Evolutionary conservation across 2,888 invertebrate species (phyloP).

Genomic region (Sericinus montela): DNA sequence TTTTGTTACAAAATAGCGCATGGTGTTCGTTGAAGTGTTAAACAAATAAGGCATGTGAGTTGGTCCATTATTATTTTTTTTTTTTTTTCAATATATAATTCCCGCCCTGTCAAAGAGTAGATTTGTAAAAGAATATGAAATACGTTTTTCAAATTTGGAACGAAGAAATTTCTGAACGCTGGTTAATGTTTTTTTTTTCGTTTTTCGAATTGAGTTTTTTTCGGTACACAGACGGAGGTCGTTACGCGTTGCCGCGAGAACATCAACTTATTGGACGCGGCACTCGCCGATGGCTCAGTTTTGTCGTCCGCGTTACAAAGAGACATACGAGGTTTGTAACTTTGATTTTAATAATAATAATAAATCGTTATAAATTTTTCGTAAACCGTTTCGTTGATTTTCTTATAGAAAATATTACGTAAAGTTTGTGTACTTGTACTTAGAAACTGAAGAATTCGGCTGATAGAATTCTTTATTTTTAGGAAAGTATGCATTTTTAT

Average conservation of each 20-base stretch:
- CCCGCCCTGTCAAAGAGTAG: too few relatives aligned
- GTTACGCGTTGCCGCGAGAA: constrained; percentile 92
- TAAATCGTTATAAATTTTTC: not conserved
- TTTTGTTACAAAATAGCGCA: constrained; percentile 4
- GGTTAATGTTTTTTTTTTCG: constrained; percentile 24
- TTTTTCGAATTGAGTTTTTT: constrained; percentile 43
- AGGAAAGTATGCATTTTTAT: too few relatives aligned
- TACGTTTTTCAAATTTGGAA: not conserved
- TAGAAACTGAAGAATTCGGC: too few relatives aligned
- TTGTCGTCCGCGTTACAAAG: constrained; percentile 76
- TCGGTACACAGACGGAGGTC: constrained; percentile 86
- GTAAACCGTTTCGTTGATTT: not conserved
- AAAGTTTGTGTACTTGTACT: too few relatives aligned
- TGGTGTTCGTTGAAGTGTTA: constrained; percentile 1
- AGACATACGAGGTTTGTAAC: constrained; percentile 80
- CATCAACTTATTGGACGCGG: constrained; percentile 87
- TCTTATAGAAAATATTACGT: too few relatives aligned
- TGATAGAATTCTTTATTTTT: too few relatives aligned
- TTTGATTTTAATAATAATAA: constrained; percentile 2
- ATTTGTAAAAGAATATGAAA: too few relatives aligned
- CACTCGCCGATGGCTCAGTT: constrained; percentile 75
- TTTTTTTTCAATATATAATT: not conserved
- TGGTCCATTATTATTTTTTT: not conserved
- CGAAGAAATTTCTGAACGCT: not conserved
- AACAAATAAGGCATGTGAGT: constrained; percentile 6